Base-by-base conservation (phyloP, 2,113 vertebrate genomes). In the Sardina pilchardus region DNA sequence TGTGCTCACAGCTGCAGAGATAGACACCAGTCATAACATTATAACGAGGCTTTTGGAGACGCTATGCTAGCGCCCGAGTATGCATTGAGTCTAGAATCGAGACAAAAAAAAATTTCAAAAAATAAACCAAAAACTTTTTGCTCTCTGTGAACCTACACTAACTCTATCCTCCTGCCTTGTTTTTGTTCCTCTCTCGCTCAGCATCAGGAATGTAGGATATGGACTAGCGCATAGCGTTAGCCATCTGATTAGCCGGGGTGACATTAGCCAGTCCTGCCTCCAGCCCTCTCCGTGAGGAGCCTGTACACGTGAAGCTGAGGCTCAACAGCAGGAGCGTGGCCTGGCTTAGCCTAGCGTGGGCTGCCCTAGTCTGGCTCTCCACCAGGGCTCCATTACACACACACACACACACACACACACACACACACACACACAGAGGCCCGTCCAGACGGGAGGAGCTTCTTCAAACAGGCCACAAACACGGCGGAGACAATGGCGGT, bases 1-100 rank as follows among this genome's bases (percentile, higher is more conserved):
- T 83, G 14, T 43, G 44, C 53, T 47, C 88, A 86, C 90, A 90
- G 90, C 89, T 91, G 90, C 88, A 84, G 82, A 82, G 82, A 63
- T 43, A 71, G 53, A 34, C 36, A 19, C 81, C 82, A 91, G 90
- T 89, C 89, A 91, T 85, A 91, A 91, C 88, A 90, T 44, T n/a
- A 30, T 71, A 82, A 21, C 81, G n/a, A n/a, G 26, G 63, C 26
- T 30, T 71, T 71, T 71, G 26, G 63, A 71, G 26, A 67, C 26
- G 34, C n/a, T 9, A 63, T 26, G 59, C 59, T 21, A 63, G 59
- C 6, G 24, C 50, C 50, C n/a, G 21, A 63, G 8, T 71, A 12
- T 30, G 10, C 26, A 30, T 71, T 26, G 30, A 8, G n/a, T n/a
- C 26, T 14, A 19, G 50, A 53, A 53, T 53, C 17, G 3, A 53